These are phyloP conservation scores for Anodontia alba DNA, from an alignment of 2,888 invertebrate species.

Conservation along the genomic window DNA sequence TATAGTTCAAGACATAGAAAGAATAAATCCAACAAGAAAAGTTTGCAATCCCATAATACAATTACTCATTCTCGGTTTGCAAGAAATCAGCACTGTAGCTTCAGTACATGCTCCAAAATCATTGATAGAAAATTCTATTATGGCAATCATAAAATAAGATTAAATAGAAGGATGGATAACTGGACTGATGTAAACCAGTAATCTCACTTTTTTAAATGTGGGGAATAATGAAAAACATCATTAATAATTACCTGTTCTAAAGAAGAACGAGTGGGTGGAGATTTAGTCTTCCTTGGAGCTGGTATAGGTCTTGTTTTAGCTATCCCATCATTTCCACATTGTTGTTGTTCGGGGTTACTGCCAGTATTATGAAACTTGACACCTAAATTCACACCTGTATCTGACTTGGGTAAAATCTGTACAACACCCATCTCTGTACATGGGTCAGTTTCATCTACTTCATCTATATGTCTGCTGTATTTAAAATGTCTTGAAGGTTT, in stretches of 20 bases:
- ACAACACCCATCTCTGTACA: background rate
- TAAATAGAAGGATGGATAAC: no score
- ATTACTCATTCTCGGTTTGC: no score
- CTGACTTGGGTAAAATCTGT: background rate
- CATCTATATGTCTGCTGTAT: conserved; percentile 44
- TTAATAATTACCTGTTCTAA: conserved; percentile 59
- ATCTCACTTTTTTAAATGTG: no score
- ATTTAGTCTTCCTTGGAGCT: conserved; percentile 42
- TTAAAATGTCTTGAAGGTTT: conserved; percentile 57
- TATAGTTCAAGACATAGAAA: no score
- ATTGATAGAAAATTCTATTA: no score
- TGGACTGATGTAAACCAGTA: no score
- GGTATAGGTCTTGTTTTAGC: conserved; percentile 17
- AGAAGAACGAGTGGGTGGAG: conserved; percentile 68
- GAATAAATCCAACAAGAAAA: no score
- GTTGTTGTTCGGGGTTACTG: conserved; percentile 9
- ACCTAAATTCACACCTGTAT: conserved; percentile 22
- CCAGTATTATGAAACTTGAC: conserved; percentile 48
- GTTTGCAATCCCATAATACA: no score
- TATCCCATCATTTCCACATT: background rate
- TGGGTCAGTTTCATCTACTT: background rate
- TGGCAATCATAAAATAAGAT: no score
- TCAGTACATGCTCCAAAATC: no score
- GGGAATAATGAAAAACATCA: no score
- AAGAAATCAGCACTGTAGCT: no score